Percentiles rank a stretch among this genome's conserved stretches.
These are phyloP conservation scores for Recurvirostra avosetta DNA, from an alignment of 2,113 vertebrate genomes.

Conservation along the genomic window DNA sequence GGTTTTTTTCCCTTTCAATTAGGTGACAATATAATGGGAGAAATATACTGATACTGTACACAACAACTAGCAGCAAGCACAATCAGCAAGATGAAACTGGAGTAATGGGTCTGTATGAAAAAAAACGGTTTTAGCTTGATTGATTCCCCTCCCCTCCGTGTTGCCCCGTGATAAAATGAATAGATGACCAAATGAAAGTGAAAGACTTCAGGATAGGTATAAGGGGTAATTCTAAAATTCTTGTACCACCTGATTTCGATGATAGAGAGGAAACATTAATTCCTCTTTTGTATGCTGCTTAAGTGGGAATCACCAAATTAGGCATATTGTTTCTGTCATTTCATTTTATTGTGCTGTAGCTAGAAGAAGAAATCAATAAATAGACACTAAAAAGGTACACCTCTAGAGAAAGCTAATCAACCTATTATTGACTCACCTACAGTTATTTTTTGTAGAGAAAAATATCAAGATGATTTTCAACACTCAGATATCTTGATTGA, in stretches of 20 bases:
- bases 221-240: neutral
- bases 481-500: neutral
- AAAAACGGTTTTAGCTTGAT: neutral
- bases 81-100: neutral
- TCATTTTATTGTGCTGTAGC: neutral
- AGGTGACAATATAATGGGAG: neutral
- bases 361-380: conserved; percentile 7
- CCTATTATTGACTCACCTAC: neutral
- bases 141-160: neutral
- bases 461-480: neutral
- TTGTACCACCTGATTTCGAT: neutral
- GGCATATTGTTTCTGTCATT: neutral
- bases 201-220: neutral
- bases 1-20: neutral
- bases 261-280: neutral
- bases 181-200: neutral
- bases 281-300: neutral
- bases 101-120: neutral
- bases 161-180: neutral
- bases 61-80: neutral
- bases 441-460: neutral
- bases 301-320: neutral
- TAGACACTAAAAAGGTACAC: neutral
- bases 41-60: neutral
- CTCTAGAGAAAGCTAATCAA: neutral